Evolutionary conservation across 2,113 vertebrate species (phyloP), one percentile per base, ranked within the genome.

Genomic region (Epinephelus cyanopodus): DNA sequence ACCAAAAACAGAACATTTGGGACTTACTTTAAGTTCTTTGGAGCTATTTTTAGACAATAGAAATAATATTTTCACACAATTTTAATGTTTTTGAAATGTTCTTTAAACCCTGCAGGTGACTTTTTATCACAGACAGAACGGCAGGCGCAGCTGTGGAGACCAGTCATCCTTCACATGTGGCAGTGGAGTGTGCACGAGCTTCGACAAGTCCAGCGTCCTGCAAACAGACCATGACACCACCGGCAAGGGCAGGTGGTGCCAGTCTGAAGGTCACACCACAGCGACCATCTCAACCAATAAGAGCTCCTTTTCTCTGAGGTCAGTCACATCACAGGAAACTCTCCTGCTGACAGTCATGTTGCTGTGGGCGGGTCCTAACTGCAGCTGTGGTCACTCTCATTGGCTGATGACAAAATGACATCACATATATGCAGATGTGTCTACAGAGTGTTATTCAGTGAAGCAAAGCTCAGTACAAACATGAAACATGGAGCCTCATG

Each of bases 71-170:
- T 45, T 10, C 12, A 10, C 6, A 37, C 33, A 11, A 45, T 45
- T 45, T 45, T 6, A 37, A 6, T 37, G 33, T 37, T 37, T 6
- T 37, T 37, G 3, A 37, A 37, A 37, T 37, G 5, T 37, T 37
- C 33, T 37, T 37, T 37, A 37, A 37, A 37, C 33, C 33, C 79
- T 45, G 21, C n/a, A 95, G 95, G 75, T 95, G 75, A 76, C 54
- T 33, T 86, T 93, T 52, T 11, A 70, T 21, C 85, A 87, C 83
- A 82, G 93, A 69, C 88, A 81, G 64, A 93, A 90, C 12, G 92
- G 89, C 18, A 62, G 80, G 18, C 62, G 60, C 6, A 48, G 0
- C 53, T 95, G 94, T 61, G 2, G 10, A 0, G 18, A 64, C 6
- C 67, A 81, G 54, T 54, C 67, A 0, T 42, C 19, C 4, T 74